A percentile compares a stretch with the other conserved stretches of the same genome.
Evolutionary conservation across 2,113 vertebrate genomes (phyloP).

Genomic region (Tor tambroides): DNA sequence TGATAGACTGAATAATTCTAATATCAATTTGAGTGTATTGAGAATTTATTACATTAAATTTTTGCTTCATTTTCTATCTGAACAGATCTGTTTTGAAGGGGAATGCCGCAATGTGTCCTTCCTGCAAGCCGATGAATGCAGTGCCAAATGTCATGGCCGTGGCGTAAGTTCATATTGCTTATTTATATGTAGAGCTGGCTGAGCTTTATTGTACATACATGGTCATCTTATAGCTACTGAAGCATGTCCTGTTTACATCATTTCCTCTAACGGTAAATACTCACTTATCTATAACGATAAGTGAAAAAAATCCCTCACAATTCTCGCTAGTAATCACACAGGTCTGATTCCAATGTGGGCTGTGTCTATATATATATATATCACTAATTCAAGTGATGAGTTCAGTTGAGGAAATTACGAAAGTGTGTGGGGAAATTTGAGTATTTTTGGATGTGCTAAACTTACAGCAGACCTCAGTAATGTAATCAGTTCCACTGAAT

Average conservation of each 20-base stretch:
- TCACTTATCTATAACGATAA: neutral
- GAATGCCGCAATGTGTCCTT: constrained; percentile 91
- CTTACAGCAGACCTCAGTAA: neutral
- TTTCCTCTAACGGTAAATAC: neutral
- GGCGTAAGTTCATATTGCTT: constrained; percentile 78
- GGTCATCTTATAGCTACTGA: neutral
- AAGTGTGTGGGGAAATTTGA: neutral
- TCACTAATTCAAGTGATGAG: neutral
- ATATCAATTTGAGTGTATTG: neutral
- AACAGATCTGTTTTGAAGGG: constrained; percentile 93
- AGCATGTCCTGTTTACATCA: neutral
- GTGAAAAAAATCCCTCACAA: neutral
- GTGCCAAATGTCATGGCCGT: constrained; percentile 84
- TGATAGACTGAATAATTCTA: too few species aligned
- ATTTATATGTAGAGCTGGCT: constrained; percentile 14
- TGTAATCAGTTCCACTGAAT: neutral
- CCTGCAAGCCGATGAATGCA: constrained; percentile 85
- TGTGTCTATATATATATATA: too few species aligned
- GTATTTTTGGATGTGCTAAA: neutral
- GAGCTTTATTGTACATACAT: neutral
- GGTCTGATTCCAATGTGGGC: neutral
- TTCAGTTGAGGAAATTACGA: neutral
- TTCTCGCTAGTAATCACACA: neutral
- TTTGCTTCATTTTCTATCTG: neutral
- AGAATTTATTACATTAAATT: neutral